A percentile compares a stretch with the other conserved stretches of the same genome.
These are phyloP conservation scores for Euplagia quadripunctaria DNA, from an alignment of 2,888 invertebrate genomes.

Conservation along the genomic window DNA sequence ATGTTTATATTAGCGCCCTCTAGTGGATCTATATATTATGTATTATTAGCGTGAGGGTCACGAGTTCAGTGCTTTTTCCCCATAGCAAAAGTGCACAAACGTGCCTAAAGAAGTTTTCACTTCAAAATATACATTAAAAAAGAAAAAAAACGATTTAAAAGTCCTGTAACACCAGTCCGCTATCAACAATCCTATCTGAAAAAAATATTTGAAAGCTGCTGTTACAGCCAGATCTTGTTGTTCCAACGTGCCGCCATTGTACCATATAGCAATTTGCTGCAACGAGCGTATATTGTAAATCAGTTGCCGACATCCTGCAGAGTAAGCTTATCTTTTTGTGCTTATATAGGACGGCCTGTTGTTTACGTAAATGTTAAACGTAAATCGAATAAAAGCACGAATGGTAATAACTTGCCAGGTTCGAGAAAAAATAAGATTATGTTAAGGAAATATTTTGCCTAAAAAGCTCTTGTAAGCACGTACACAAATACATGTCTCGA, in stretches of 20 bases:
- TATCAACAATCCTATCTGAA: not conserved
- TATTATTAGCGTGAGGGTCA: no score
- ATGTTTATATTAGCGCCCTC: no score
- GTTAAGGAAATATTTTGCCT: no score
- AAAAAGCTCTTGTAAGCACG: no score
- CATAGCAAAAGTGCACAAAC: no score
- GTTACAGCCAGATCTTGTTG: not conserved
- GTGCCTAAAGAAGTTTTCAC: no score
- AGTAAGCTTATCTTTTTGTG: conserved; percentile 4
- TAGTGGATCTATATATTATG: no score
- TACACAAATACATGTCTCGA: no score
- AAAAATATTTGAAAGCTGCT: no score
- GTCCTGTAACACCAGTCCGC: not conserved
- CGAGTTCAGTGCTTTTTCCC: no score
- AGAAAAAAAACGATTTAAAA: not conserved
- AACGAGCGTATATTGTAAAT: conserved; percentile 3
- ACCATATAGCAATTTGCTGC: not conserved
- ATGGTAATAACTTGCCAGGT: not conserved
- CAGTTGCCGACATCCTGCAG: not conserved
- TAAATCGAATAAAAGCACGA: conserved; percentile 4
- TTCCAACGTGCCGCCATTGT: not conserved
- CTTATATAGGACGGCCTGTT: not conserved
- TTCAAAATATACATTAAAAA: not conserved
- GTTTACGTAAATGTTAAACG: not conserved
- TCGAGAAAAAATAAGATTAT: no score